phyloP scores from a whole-genome alignment of 2,888 invertebrate species.

The Leucania comma region DNA sequence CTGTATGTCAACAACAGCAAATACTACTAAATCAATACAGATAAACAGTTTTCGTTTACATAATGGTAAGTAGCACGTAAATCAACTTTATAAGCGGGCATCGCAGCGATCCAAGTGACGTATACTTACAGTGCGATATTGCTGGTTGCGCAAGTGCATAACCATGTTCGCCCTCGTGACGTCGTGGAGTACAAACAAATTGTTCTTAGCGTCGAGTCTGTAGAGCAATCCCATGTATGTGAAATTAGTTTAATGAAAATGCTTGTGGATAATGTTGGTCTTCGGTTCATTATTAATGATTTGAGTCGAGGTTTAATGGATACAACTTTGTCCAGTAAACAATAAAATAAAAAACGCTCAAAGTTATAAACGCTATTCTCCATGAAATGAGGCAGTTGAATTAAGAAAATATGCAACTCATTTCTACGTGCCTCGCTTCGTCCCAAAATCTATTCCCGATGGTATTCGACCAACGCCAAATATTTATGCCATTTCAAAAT shows the following conservation, averaged over 20 bases:
- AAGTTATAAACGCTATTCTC: neutral
- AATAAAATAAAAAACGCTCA: neutral
- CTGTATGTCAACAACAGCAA: slow-evolving; percentile 15
- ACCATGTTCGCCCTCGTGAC: slow-evolving; percentile 67
- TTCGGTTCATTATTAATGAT: slow-evolving; percentile 9
- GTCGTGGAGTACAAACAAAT: slow-evolving; percentile 47
- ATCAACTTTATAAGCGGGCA: slow-evolving; percentile 36
- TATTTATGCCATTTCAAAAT: slow-evolving; percentile 53
- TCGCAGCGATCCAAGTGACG: slow-evolving; percentile 35
- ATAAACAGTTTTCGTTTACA: slow-evolving; percentile 30
- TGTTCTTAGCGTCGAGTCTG: slow-evolving; percentile 25
- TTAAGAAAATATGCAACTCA: neutral
- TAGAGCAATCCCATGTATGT: slow-evolving; percentile 9
- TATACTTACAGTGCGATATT: slow-evolving; percentile 30
- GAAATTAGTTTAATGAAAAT: slow-evolving; percentile 12
- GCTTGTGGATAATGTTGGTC: neutral
- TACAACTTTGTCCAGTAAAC: neutral
- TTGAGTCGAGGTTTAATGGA: neutral
- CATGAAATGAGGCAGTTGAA: neutral
- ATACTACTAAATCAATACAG: slow-evolving; percentile 19
- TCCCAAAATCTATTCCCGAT: slow-evolving; percentile 19
- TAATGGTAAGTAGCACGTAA: slow-evolving; percentile 21
- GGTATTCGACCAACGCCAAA: slow-evolving; percentile 15
- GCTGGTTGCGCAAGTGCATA: slow-evolving; percentile 73
- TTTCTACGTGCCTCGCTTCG: neutral